phyloP scores from a whole-genome alignment of 2,888 invertebrate genomes.

The Hypselothyrea guttata region DNA sequence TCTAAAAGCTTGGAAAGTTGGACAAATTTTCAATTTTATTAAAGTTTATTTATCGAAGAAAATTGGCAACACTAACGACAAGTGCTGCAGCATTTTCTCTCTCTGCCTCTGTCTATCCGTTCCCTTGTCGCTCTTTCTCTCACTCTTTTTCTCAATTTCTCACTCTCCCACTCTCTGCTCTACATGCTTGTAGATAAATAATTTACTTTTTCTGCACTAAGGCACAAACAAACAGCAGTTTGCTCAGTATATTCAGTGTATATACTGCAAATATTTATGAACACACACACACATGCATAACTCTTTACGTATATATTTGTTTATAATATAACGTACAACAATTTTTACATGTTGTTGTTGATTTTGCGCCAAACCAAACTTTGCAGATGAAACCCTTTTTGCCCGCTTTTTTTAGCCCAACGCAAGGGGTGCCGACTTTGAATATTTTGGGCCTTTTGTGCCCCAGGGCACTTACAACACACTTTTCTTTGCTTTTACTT shows the following conservation, averaged over 20 bases:
- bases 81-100: constrained; percentile 36
- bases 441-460: constrained; percentile 2
- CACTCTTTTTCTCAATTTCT: too few species aligned
- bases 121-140: too few species aligned
- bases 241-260: constrained; percentile 41
- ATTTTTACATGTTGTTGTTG: constrained; percentile 50
- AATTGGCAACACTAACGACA: too few species aligned
- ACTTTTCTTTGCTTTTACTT: constrained; percentile 59
- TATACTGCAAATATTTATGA: constrained; percentile 67
- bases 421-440: constrained; percentile 18
- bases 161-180: constrained; percentile 10
- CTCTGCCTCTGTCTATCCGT: too few species aligned
- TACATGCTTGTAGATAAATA: constrained; percentile 72
- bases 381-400: constrained; percentile 69
- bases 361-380: constrained; percentile 70
- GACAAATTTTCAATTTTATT: too few species aligned
- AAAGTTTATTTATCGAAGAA: too few species aligned
- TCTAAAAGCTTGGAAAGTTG: too few species aligned
- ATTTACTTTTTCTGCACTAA: constrained; percentile 78
- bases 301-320: constrained; percentile 57
- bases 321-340: constrained; percentile 57
- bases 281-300: constrained; percentile 20
- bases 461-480: constrained; percentile 35
- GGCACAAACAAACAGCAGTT: constrained; percentile 66
- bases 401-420: background rate